phyloP scores from a whole-genome alignment of 2,888 invertebrate genomes.

The Synergus laeviventris region DNA sequence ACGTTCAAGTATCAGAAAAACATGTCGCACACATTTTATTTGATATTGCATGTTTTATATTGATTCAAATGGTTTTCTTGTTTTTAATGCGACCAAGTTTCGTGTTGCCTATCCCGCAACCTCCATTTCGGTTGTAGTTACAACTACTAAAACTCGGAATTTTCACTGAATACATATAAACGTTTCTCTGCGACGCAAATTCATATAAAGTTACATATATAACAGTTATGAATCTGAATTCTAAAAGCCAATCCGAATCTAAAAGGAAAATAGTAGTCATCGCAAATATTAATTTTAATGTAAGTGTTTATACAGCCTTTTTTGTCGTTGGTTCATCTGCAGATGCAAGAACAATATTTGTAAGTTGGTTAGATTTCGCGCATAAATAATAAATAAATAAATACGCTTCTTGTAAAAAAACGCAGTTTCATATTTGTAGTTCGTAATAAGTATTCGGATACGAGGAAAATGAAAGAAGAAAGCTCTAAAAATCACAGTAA shows the following conservation, averaged over 20 bases:
- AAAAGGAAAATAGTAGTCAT: background rate
- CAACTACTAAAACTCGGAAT: background rate
- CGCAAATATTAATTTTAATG: background rate
- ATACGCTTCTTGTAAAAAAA: background rate
- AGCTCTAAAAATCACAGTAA: conserved; percentile 6
- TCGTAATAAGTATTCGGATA: background rate
- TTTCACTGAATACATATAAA: background rate
- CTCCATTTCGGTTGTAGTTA: background rate
- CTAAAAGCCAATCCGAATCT: background rate
- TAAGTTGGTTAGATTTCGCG: background rate
- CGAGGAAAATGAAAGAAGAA: background rate
- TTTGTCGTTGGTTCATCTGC: too few species aligned
- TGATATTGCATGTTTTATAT: background rate
- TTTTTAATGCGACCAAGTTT: background rate
- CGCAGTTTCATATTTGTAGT: background rate
- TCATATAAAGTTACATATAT: background rate
- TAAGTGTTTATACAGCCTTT: too few species aligned
- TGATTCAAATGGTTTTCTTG: conserved; percentile 3
- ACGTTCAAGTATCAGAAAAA: background rate
- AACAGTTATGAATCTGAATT: background rate
- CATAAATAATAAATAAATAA: background rate
- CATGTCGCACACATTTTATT: background rate
- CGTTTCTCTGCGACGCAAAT: background rate
- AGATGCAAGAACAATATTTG: too few species aligned
- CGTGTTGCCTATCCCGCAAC: background rate